Conservation (phyloP, 2,797 vertebrate species). For the Coracias cyanogaster region DNA sequence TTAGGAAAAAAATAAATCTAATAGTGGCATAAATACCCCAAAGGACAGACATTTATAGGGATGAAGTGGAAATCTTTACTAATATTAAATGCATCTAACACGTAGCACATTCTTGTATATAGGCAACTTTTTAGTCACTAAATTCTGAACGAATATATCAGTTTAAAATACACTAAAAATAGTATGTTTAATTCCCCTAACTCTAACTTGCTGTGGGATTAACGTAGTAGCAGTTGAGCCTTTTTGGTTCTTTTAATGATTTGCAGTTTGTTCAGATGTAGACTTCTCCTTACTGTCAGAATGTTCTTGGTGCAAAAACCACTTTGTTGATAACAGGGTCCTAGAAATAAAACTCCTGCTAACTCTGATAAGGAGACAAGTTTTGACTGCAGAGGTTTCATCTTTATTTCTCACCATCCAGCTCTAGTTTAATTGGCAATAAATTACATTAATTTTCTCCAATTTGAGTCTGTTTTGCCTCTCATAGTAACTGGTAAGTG, state of each 20-base stretch:
- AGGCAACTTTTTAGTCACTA: background rate
- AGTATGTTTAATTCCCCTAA: background rate
- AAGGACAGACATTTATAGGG: conserved; percentile 23
- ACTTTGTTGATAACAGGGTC: background rate
- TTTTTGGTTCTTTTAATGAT: background rate
- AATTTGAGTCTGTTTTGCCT: background rate
- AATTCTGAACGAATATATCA: background rate
- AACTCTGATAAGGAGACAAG: background rate
- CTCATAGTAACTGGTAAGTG: background rate
- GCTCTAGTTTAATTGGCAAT: background rate
- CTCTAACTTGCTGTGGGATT: background rate
- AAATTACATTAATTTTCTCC: background rate
- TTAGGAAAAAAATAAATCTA: conserved; percentile 17
- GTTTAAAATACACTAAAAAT: background rate
- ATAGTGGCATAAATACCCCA: background rate
- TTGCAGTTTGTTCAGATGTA: background rate
- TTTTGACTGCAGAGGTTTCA: background rate
- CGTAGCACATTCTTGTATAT: background rate
- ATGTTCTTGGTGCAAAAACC: background rate
- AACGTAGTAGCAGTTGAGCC: background rate
- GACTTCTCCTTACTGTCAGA: background rate
- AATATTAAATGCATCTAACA: background rate
- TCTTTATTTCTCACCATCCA: background rate
- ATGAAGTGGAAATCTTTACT: conserved; percentile 23
- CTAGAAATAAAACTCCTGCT: background rate